Base-by-base conservation (phyloP, 2,888 invertebrate genomes). In the Cataglyphis rosenhaueri region DNA sequence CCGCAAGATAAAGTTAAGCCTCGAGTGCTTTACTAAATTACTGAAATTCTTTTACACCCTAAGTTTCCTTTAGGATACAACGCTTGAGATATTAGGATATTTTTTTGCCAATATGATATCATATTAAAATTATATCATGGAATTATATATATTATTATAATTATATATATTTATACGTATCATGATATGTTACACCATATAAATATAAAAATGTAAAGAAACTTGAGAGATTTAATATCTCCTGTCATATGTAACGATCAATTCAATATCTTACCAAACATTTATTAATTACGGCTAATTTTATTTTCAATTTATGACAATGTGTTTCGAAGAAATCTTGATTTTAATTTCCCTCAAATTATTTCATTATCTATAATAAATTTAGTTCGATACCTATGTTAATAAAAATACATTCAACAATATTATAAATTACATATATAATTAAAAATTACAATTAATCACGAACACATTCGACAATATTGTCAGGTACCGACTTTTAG, bases 21-120 rank as follows among this genome's bases (percentile, higher is more conserved):
- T 48, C 48, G 35, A 79, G 71, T n/a, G 38, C 73, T 71, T 71
- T 44, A 71, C 8, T 41, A 44, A 79, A 79, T 79, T 59, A 29
- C 59, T 59, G 59, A 59, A 44, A 79, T 79, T 79, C n/a, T 78
- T 79, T 71, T 59, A 71, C 71, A 71, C 35, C 35, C 29, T 66
- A 44, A 71, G 32, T 61, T 59, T 71, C 35, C 52, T 52, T 66
- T 6, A 18, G 35, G 18, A 35, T 35, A 2, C 68, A 41, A 57
- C 41, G 29, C 25, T 32, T 25, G 57, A 25, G 10, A 12, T n/a
- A 44, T 10, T 79, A n/a, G 18, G 61, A 59, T 78, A 6, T 48
- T 38, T 44, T 44, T 25, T 32, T 32, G 57, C 59, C 70, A 29
- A 29, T 29, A 29, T 3, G 0, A 29, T 70, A 57, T 70, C 78